Percentiles rank a stretch among this genome's conserved stretches.
phyloP scores from a whole-genome alignment of 2,888 invertebrate genomes.

The Penaeus monodon region DNA sequence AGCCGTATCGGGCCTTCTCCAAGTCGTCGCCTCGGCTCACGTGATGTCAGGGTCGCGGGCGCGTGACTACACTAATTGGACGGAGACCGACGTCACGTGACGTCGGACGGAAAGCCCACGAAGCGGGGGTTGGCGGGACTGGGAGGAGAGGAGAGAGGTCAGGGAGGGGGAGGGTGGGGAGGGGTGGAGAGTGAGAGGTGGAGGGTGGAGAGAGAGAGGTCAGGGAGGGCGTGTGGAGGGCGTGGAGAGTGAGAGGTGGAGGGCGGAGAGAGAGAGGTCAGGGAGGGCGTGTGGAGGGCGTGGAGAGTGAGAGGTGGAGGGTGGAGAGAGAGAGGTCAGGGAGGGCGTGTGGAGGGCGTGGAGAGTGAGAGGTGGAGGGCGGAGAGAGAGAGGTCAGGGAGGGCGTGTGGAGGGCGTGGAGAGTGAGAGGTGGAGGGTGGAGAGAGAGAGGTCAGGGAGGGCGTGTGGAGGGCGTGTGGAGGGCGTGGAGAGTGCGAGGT shows the following conservation, averaged over 20 bases:
- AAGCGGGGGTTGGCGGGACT: constrained; percentile 72
- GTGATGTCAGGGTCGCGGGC: constrained; percentile 80
- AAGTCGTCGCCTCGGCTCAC: constrained; percentile 78
- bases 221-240: constrained; percentile 65
- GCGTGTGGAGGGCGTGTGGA: too few species aligned
- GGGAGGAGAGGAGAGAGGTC: background rate
- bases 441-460: constrained; percentile 68
- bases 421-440: constrained; percentile 69
- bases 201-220: constrained; percentile 71
- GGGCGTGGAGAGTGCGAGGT: constrained; percentile 74
- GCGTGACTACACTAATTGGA: too few species aligned
- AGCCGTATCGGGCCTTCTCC: too few species aligned
- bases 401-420: constrained; percentile 73
- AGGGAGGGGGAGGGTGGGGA: constrained; percentile 74
- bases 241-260: too few species aligned
- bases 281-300: constrained; percentile 74
- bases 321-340: constrained; percentile 71
- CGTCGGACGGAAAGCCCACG: constrained; percentile 72
- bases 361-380: constrained; percentile 73
- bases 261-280: too few species aligned
- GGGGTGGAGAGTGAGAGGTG: constrained; percentile 68
- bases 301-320: constrained; percentile 67
- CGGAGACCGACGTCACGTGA: too few species aligned
- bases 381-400: constrained; percentile 72
- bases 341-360: too few species aligned